Conservation (phyloP, 1,140 invertebrate species). For the Calycopis cecrops region DNA sequence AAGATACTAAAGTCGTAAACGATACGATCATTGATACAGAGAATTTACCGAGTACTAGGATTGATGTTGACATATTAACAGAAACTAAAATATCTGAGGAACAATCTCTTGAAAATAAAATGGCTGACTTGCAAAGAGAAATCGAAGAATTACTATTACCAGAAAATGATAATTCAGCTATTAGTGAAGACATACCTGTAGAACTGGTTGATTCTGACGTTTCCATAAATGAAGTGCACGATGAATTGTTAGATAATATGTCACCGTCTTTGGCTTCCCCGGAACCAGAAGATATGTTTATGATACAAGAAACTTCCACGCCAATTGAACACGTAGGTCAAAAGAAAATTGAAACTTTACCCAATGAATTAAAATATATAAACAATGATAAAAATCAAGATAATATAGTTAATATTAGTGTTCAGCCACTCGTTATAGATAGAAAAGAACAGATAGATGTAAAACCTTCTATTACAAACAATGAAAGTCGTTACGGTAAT, state of each 20-base stretch:
- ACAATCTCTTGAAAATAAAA: conserved; percentile 63
- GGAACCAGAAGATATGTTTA: conserved; percentile 39
- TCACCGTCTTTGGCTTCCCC: conserved; percentile 53
- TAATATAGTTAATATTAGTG: no score
- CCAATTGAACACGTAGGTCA: no score
- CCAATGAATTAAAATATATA: no score
- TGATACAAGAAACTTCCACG: conserved; percentile 2
- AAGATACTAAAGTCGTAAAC: neutral
- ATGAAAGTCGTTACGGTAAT: conserved; percentile 23
- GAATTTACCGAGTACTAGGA: neutral
- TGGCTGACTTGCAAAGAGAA: conserved; percentile 67
- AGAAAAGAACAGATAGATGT: no score
- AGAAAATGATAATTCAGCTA: conserved; percentile 55
- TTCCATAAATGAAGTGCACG: conserved; percentile 46
- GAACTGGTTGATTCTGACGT: conserved; percentile 45
- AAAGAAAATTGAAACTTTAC: no score
- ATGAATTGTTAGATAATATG: conserved; percentile 50
- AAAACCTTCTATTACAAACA: no score
- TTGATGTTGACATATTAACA: neutral
- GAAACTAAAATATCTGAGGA: conserved; percentile 46
- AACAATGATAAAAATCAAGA: no score
- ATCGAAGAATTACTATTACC: conserved; percentile 67
- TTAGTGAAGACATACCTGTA: conserved; percentile 46
- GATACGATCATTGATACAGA: neutral
- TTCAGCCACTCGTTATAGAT: no score